Evolutionary conservation across 2,888 invertebrate genomes (phyloP), one percentile per base, ranked within the genome.

Genomic region (Pyrocoelia pectoralis): DNA sequence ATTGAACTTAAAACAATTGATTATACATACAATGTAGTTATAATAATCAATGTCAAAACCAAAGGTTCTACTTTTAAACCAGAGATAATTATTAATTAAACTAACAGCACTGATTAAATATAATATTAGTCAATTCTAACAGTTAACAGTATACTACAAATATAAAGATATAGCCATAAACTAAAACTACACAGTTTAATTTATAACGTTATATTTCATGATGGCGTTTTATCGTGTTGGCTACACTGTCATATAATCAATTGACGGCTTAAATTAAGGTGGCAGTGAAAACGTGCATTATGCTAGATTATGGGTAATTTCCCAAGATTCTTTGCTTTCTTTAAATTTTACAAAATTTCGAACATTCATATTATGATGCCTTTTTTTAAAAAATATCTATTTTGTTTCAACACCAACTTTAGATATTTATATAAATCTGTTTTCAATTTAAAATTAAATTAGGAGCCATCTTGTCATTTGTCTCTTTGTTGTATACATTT

Each of bases 261-360:
- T 33, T 24, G 4, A 24, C 8, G 24, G 3, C 4, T 24, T 41
- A 41, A 14, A 14, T 46, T 46, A 58, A 49, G 57, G 55, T 58
- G 62, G 62, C 58, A 48, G 57, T 60, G 54, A 33, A 17, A 17
- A 46, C 18, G 46, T 46, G 33, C n/a, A n/a, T 33, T 3, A 55
- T 59, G 55, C 56, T 65, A 68, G 68, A 76, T 77, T 74, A 77
- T 78, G 78, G 78, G 78, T 78, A 78, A 78, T 77, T 77, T 77
- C 78, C 77, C 77, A 74, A 74, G 72, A 69, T 69, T 61, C 68
- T 60, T 64, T 62, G 64, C 61, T 58, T 64, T 57, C 62, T 64
- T 29, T 28, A 13, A 12, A 52, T 28, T 52, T 33, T 38, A 52
- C 12, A 41, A 28, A 24, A 46, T 43, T 48, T 17, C 2, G 17